Conservation (phyloP, 2,113 vertebrate genomes). For the Datnioides undecimradiatus region DNA sequence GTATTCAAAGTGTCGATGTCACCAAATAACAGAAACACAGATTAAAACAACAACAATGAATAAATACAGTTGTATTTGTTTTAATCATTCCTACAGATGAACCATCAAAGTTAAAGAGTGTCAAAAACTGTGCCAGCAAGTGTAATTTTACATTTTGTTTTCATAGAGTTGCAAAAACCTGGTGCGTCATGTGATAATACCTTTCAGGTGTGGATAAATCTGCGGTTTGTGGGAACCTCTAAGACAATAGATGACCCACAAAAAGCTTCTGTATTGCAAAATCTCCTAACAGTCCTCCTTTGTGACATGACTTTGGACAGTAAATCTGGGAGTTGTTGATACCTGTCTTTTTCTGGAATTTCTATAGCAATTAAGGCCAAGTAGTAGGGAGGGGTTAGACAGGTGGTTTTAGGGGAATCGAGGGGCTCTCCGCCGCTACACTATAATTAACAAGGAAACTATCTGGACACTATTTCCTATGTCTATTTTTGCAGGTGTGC, state of each 20-base stretch:
- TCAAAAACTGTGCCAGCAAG: neutral
- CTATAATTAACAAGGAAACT: conserved; percentile 86
- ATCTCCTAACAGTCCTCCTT: conserved; percentile 53
- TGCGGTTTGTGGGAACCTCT: conserved; percentile 20
- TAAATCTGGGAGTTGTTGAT: conserved; percentile 82
- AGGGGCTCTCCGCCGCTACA: conserved; percentile 62
- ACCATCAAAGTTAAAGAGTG: neutral
- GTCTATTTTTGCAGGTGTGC: conserved; percentile 87
- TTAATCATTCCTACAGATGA: neutral
- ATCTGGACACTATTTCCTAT: conserved; percentile 81
- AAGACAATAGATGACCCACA: conserved; percentile 39
- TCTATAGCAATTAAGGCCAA: conserved; percentile 75
- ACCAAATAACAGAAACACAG: neutral
- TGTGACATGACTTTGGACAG: conserved; percentile 60
- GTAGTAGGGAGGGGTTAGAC: conserved; percentile 76
- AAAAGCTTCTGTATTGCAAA: conserved; percentile 59
- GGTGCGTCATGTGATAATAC: neutral
- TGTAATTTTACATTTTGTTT: too few relatives aligned
- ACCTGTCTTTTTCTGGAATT: conserved; percentile 80
- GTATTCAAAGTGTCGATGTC: neutral
- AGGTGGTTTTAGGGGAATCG: conserved; percentile 79
- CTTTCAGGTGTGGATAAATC: neutral
- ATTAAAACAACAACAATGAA: neutral
- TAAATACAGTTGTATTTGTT: neutral
- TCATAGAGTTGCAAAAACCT: neutral